These are phyloP conservation scores for Drosophila bifasciata DNA, from an alignment of 1,140 invertebrate species.

Conservation along the genomic window DNA sequence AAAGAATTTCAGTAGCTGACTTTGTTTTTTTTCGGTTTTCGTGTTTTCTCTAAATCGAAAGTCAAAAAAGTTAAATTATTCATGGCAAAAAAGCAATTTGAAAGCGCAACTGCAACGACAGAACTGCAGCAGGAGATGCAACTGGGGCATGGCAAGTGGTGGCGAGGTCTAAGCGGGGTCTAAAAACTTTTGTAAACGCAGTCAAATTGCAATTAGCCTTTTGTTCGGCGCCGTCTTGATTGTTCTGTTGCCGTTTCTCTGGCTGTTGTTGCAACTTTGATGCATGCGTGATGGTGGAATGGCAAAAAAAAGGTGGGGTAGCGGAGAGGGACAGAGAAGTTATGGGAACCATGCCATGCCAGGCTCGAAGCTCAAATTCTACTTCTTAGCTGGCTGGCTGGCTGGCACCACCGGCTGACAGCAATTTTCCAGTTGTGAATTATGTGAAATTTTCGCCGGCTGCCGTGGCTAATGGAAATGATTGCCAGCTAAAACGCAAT, in stretches of 20 bases:
- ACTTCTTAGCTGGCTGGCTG: constrained; percentile 19
- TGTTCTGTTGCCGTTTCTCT: constrained; percentile 13
- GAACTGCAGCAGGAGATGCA: too few species aligned
- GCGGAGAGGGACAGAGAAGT: not conserved
- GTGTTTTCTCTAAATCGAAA: constrained; percentile 76
- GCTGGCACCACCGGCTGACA: constrained; percentile 57
- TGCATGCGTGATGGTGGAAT: constrained; percentile 66
- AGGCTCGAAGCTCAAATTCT: constrained; percentile 52
- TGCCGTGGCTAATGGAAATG: constrained; percentile 79
- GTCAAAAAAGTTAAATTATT: constrained; percentile 82
- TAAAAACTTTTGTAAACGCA: constrained; percentile 73
- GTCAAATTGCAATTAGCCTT: constrained; percentile 82
- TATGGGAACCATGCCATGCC: constrained; percentile 35
- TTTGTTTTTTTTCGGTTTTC: constrained; percentile 44
- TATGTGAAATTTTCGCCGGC: constrained; percentile 76
- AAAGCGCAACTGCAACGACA: constrained; percentile 45
- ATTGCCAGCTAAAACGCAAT: constrained; percentile 81
- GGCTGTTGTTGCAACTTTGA: constrained; percentile 64
- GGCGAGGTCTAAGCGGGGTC: not conserved
- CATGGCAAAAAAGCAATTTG: constrained; percentile 79
- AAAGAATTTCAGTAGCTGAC: constrained; percentile 59
- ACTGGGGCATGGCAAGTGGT: not conserved
- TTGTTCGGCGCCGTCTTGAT: constrained; percentile 71
- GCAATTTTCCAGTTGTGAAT: constrained; percentile 83
- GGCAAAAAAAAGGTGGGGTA: too few species aligned